phyloP scores from a whole-genome alignment of 2,797 vertebrate species.

The Coilia nasus region DNA sequence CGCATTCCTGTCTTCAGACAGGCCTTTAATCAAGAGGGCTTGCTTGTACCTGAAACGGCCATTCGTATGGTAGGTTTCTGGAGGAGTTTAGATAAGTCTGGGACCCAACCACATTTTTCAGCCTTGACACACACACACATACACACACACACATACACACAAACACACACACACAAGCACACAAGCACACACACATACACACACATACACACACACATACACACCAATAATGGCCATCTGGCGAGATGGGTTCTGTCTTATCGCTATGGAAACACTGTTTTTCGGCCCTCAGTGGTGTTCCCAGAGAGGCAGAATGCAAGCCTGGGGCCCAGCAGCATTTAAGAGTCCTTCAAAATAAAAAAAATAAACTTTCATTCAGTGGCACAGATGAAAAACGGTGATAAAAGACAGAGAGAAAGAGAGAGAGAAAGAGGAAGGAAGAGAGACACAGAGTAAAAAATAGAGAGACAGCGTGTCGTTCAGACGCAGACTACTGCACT shows the following conservation, averaged over 20 bases:
- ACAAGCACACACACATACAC: conserved; percentile 5
- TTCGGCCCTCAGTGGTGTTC: conserved; percentile 41
- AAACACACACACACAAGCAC: background rate
- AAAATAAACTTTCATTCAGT: too few species aligned
- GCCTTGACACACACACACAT: conserved; percentile 29
- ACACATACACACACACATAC: conserved; percentile 12
- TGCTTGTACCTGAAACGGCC: too few species aligned
- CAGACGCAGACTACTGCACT: too few species aligned
- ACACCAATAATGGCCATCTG: conserved; percentile 29
- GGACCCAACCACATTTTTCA: conserved; percentile 42
- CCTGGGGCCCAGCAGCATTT: background rate
- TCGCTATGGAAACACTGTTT: conserved; percentile 48
- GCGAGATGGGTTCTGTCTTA: conserved; percentile 22
- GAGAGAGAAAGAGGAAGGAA: too few species aligned
- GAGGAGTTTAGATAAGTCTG: conserved; percentile 22
- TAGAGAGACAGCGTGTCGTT: too few species aligned
- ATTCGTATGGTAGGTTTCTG: too few species aligned
- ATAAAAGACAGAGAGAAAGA: too few species aligned
- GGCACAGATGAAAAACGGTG: too few species aligned
- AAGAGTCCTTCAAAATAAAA: too few species aligned
- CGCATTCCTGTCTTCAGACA: background rate
- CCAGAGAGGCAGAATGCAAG: conserved; percentile 28
- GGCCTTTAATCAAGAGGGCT: background rate
- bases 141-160: background rate
- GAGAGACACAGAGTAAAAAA: too few species aligned